Conservation (phyloP, 2,113 vertebrate species). For the Mastomys natalensis region DNA sequence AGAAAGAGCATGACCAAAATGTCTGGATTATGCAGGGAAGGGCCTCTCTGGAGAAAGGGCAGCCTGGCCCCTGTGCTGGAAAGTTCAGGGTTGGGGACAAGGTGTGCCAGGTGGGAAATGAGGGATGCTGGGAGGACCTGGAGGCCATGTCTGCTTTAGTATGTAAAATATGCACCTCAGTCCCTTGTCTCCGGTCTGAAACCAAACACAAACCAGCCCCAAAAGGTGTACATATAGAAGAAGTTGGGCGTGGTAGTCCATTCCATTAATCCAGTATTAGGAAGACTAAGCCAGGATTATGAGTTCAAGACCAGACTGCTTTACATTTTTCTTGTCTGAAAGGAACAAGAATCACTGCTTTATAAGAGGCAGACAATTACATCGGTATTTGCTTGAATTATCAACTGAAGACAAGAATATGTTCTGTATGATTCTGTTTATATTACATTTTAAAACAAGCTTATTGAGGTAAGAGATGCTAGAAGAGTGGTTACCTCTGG, state of each 20-base stretch:
- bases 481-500: not conserved
- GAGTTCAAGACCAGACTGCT: not conserved
- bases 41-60: no score
- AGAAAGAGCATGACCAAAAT: no score
- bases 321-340: not conserved
- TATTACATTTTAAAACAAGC: not conserved
- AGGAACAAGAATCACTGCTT: not conserved
- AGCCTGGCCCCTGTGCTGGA: no score
- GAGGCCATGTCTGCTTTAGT: no score
- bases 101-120: no score
- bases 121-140: no score
- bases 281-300: not conserved
- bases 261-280: not conserved
- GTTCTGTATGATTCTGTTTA: not conserved
- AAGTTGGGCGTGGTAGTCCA: not conserved
- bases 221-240: not conserved
- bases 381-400: not conserved
- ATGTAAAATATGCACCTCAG: no score
- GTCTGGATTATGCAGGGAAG: no score
- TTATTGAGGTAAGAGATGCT: not conserved
- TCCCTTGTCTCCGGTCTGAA: no score
- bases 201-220: not conserved
- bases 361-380: not conserved
- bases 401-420: not conserved
- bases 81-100: no score